Conservation (phyloP, 2,113 vertebrate genomes). For the Sminthopsis crassicaudata region DNA sequence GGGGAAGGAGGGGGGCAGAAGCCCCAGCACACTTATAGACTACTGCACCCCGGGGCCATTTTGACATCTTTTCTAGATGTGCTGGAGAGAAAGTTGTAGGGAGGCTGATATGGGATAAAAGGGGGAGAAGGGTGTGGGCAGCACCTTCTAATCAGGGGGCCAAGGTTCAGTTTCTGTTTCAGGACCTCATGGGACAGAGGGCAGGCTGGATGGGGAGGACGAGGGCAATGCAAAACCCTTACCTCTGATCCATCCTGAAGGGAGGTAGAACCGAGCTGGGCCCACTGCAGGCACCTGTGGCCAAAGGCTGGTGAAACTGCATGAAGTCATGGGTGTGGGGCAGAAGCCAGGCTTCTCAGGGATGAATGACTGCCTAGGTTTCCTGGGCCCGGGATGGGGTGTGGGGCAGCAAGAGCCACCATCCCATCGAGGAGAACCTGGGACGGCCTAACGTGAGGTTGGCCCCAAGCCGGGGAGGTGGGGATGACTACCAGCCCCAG, state of each 20-base stretch:
- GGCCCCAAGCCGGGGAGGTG: too few relatives aligned
- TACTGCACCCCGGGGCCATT: neutral
- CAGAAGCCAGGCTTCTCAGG: neutral
- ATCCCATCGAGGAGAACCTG: neutral
- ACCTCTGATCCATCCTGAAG: neutral
- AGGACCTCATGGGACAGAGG: neutral
- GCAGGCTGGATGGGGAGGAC: neutral
- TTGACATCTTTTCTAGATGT: neutral
- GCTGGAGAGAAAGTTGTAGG: neutral
- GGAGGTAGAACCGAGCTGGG: neutral
- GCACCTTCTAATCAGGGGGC: neutral
- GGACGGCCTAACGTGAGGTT: neutral
- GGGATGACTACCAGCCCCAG: neutral
- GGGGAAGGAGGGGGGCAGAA: neutral
- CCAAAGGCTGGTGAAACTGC: neutral
- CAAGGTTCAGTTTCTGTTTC: neutral
- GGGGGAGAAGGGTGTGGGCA: neutral
- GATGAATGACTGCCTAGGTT: neutral
- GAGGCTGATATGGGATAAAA: neutral
- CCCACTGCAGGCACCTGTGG: neutral
- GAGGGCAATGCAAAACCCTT: neutral
- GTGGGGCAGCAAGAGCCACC: neutral
- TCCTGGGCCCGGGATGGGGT: neutral
- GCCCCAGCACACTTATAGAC: neutral
- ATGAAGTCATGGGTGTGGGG: neutral